Evolutionary conservation across 2,797 vertebrate species (phyloP), one percentile per base, ranked within the genome.

Genomic region (Harpagifer antarcticus): DNA sequence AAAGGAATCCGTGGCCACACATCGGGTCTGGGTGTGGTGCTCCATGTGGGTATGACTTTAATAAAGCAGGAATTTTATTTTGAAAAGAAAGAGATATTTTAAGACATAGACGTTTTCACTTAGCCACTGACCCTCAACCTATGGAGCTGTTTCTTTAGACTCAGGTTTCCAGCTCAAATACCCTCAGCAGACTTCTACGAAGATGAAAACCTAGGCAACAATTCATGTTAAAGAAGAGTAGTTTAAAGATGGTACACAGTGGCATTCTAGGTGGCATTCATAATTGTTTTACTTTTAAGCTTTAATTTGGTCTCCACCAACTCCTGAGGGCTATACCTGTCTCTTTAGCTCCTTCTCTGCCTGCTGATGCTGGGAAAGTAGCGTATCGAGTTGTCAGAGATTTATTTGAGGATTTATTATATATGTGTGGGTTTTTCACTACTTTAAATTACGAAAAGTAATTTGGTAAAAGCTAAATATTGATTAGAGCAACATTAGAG

Each of bases 41-140:
- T 31, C 84, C 70, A 19, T 76, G 71, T 70, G 79, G 76, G 68
- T 76, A 75, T 78, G 75, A 72, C 63, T 87, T 90, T 89, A 91
- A 89, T 91, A 89, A 91, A 83, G 79, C 57, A 83, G 77, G 83
- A 84, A 90, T 91, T 86, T 90, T 72, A 82, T 90, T 87, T 88
- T 86, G 56, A 87, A 83, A 79, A 71, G 70, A 68, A 87, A 71
- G n/a, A 44, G 31, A 76, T 85, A 86, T 74, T 89, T 84, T 74
- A 83, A 80, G 81, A 67, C 63, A 61, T 43, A 33, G 42, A 78
- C 47, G 52, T 69, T 80, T 82, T 75, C 50, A 52, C 54, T 47
- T 12, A 48, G 56, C 43, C 20, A 52, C 48, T 81, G 71, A 76
- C 68, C 62, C 81, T 64, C 17, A 44, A 75, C 72, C 54, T 79